These are phyloP conservation scores for Lepeophtheirus nordmannii DNA, from an alignment of 2,888 invertebrate species.

Conservation along the genomic window DNA sequence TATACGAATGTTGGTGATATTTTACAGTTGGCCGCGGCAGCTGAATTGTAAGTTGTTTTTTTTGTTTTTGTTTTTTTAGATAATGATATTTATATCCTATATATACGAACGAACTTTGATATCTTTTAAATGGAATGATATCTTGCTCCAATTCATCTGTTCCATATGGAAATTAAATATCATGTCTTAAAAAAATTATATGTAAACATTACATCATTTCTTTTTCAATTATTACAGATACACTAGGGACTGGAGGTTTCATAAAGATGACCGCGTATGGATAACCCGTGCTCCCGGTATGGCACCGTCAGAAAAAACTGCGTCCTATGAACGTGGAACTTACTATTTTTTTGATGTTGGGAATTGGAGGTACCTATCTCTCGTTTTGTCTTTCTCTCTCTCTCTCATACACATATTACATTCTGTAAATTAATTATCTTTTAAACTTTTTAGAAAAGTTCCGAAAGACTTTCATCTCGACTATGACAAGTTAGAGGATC, in stretches of 20 bases:
- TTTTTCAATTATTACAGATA: conserved; percentile 60
- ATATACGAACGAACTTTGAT: neutral
- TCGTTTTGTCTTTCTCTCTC: neutral
- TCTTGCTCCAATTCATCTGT: neutral
- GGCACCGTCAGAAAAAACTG: conserved; percentile 83
- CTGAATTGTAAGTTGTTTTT: conserved; percentile 64
- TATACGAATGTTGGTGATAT: conserved; percentile 98
- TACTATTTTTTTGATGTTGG: conserved; percentile 94
- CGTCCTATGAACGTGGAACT: conserved; percentile 91
- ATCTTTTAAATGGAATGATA: neutral
- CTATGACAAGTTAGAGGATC: conserved; percentile 93
- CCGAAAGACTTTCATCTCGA: conserved; percentile 97
- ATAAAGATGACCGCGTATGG: conserved; percentile 97
- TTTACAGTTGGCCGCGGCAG: conserved; percentile 90
- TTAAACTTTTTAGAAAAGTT: conserved; percentile 57
- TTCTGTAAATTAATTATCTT: neutral
- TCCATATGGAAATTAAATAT: too few relatives aligned
- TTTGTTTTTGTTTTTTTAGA: too few relatives aligned
- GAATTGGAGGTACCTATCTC: conserved; percentile 25
- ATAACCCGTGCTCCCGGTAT: conserved; percentile 92
- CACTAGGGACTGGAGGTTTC: conserved; percentile 97
- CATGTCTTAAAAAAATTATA: too few relatives aligned
- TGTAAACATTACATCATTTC: too few relatives aligned
- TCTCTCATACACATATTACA: neutral
- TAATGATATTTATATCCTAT: neutral